Conservation (phyloP, 2,797 vertebrate genomes). For the Sebastes steindachneri region DNA sequence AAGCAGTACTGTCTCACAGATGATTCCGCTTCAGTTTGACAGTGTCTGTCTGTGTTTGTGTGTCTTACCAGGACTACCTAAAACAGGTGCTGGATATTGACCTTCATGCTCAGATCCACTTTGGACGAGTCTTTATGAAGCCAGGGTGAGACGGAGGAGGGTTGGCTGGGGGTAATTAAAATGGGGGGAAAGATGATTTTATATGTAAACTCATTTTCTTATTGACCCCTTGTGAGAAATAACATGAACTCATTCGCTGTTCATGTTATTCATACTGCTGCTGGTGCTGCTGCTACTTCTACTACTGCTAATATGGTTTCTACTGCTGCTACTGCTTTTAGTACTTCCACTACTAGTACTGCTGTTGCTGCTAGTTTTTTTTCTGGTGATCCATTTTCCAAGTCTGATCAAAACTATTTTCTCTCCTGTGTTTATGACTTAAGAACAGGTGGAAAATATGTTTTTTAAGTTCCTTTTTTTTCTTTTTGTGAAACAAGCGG, state of each 20-base stretch:
- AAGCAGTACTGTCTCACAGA: background rate
- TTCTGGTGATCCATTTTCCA: too few relatives aligned
- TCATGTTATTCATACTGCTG: background rate
- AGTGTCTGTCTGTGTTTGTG: background rate
- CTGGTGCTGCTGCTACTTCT: background rate
- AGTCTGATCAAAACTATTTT: too few relatives aligned
- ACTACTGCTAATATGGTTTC: too few relatives aligned
- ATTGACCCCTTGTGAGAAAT: background rate
- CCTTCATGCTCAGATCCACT: constrained; percentile 99
- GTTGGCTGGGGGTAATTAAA: background rate
- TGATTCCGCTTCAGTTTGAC: background rate
- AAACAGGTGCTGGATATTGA: constrained; percentile 99
- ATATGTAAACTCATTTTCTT: background rate
- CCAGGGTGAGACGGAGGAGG: constrained; percentile 80
- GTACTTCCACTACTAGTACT: background rate
- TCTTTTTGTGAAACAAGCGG: too few relatives aligned
- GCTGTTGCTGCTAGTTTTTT: background rate
- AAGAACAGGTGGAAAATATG: too few relatives aligned
- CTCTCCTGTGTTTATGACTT: too few relatives aligned
- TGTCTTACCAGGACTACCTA: constrained; percentile 91
- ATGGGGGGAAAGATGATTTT: background rate
- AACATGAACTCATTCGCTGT: background rate
- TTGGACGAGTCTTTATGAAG: constrained; percentile 99
- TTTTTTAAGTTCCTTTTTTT: too few relatives aligned
- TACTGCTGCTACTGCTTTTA: background rate